These are phyloP conservation scores for Cheilosia vernalis DNA, from an alignment of 2,888 invertebrate species.

Conservation along the genomic window DNA sequence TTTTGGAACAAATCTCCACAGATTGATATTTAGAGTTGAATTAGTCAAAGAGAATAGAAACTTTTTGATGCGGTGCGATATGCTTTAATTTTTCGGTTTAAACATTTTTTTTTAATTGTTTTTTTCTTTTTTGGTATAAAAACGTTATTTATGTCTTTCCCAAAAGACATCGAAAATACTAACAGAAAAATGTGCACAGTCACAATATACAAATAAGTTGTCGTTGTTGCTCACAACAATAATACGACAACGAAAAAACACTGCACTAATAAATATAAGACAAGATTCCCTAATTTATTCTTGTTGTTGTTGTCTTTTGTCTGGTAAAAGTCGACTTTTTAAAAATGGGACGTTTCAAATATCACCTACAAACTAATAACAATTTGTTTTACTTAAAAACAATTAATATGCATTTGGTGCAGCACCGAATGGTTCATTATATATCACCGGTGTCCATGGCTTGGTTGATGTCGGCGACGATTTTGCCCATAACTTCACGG, in stretches of 20 bases:
- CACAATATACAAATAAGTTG: constrained; percentile 26
- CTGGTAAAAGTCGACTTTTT: constrained; percentile 55
- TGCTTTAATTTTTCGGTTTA: constrained; percentile 56
- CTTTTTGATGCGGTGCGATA: constrained; percentile 67
- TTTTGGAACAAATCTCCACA: constrained; percentile 28
- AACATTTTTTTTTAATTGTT: constrained; percentile 27
- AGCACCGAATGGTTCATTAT: constrained; percentile 79
- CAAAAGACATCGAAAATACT: constrained; percentile 43
- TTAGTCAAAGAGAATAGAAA: constrained; percentile 53
- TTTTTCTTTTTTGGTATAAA: constrained; percentile 53
- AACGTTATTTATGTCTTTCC: constrained; percentile 29
- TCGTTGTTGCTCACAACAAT: constrained; percentile 33
- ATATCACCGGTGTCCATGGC: constrained; percentile 87
- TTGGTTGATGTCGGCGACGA: constrained; percentile 88
- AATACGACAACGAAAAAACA: constrained; percentile 51
- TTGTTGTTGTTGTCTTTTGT: constrained; percentile 33
- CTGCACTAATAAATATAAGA: constrained; percentile 57
- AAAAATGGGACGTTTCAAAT: constrained; percentile 69
- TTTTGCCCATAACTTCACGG: constrained; percentile 86
- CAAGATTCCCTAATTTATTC: constrained; percentile 52
- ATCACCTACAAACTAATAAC: constrained; percentile 61
- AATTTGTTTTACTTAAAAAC: constrained; percentile 48
- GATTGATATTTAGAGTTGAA: constrained; percentile 25
- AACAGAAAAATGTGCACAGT: constrained; percentile 25
- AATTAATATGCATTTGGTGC: background rate